Base-by-base conservation (phyloP, 2,888 invertebrate genomes). In the Troides helena region DNA sequence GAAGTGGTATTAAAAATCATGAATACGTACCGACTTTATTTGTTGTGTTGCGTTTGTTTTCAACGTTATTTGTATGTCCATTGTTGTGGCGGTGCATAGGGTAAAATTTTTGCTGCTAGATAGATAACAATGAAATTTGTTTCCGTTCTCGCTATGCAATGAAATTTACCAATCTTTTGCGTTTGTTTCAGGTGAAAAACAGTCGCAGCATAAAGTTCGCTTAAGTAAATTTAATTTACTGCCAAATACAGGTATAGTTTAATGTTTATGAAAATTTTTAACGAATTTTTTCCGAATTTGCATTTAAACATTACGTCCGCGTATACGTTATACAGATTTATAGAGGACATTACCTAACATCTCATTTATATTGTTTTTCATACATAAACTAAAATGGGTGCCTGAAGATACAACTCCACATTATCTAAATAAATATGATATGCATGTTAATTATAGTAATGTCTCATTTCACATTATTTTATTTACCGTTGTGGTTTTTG, bases 1-100 rank as follows among this genome's bases (percentile, higher is more conserved):
- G 72, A 75, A 76, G 76, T 73, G 72, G 64, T 75, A 74, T 75
- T 71, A 73, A 71, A 72, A 75, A 73, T 72, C 72, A 74, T 72
- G 72, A 69, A 72, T 72, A 72, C 69, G 68, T 72, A 65, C 70
- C 14, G 71, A 58, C 70, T 62, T 70, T 69, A 65, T 72, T 73
- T 74, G 69, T 71, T 70, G 71, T 70, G 70, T 68, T 70, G 68
- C 68, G 30, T 72, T 72, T 71, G 64, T 73, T 72, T 73, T 67
- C 67, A 58, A 70, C 65, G 62, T 62, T 69, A 72, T 74, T 30
- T 75, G 70, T 75, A 73, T 68, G 66, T 66, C 65, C 67, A 65
- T 66, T 71, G 70, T 72, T 67, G 66, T 8, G 23, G 56, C 18
- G 53, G 65, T 43, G 56, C 60, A 53, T 62, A 50, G 63, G 36